Evolutionary conservation across 2,888 invertebrate genomes (phyloP).

Genomic region (Epinotia demarniana): DNA sequence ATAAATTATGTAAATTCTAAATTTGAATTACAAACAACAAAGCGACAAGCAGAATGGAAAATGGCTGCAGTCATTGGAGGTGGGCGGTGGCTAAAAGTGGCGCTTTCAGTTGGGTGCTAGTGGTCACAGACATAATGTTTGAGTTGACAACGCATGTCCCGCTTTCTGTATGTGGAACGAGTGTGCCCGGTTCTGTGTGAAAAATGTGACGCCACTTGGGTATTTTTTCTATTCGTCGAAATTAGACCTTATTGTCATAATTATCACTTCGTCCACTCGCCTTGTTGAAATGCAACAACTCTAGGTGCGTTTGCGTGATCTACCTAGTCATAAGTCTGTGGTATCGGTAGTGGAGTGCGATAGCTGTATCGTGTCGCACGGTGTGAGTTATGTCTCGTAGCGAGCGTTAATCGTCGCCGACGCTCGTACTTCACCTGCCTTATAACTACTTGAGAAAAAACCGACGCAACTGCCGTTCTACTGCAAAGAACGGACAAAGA

Average conservation of each 20-base stretch:
- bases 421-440: conserved; percentile 32
- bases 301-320: neutral
- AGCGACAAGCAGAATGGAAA: conserved; percentile 53
- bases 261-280: no score
- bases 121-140: neutral
- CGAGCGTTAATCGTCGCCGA: conserved; percentile 68
- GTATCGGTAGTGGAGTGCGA: conserved; percentile 23
- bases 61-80: conserved; percentile 51
- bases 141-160: neutral
- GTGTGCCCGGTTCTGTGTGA: neutral
- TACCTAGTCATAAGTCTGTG: neutral
- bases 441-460: conserved; percentile 31
- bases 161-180: neutral
- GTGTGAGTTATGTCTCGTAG: conserved; percentile 68
- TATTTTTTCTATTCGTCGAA: no score
- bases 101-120: conserved; percentile 49
- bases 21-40: conserved; percentile 76
- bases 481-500: neutral
- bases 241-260: no score
- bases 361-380: conserved; percentile 55
- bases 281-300: no score
- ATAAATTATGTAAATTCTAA: conserved; percentile 76
- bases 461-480: neutral
- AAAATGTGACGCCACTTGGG: no score
- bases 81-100: conserved; percentile 64